These are phyloP conservation scores for Amia ocellicauda DNA, from an alignment of 2,113 vertebrate genomes.

Conservation along the genomic window DNA sequence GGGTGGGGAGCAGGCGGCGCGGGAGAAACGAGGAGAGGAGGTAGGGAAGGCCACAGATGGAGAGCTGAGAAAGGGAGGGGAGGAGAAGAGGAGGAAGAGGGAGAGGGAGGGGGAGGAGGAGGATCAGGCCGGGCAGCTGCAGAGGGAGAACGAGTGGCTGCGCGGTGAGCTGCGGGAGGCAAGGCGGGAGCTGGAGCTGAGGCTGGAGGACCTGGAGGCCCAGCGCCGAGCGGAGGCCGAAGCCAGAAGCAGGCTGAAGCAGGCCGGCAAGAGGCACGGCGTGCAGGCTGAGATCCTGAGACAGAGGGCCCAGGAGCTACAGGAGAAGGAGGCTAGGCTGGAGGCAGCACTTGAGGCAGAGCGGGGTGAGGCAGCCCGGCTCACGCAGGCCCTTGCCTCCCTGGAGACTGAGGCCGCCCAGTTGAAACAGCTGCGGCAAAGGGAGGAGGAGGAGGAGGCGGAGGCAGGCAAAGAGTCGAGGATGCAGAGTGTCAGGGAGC, in stretches of 20 bases:
- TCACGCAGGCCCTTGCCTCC: constrained; percentile 43
- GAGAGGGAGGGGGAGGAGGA: constrained; percentile 15
- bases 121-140: constrained; percentile 35
- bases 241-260: constrained; percentile 62
- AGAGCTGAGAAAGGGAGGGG: constrained; percentile 5
- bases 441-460: constrained; percentile 27
- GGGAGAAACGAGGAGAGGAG: too few species aligned
- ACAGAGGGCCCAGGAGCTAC: constrained; percentile 47
- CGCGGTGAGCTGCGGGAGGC: constrained; percentile 51
- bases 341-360: constrained; percentile 55
- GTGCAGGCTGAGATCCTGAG: constrained; percentile 38
- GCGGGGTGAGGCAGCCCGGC: constrained; percentile 42
- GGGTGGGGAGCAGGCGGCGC: constrained; percentile 49
- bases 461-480: constrained; percentile 24
- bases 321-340: constrained; percentile 19
- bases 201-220: constrained; percentile 64
- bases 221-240: constrained; percentile 63
- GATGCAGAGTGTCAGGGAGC: neutral
- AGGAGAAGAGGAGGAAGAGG: constrained; percentile 7
- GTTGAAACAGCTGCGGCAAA: constrained; percentile 5
- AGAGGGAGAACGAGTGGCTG: constrained; percentile 49
- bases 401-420: constrained; percentile 44
- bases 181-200: constrained; percentile 53
- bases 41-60: constrained; percentile 1
- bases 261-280: constrained; percentile 59